Percentiles rank a stretch among this genome's conserved stretches.
phyloP scores from a whole-genome alignment of 1,140 invertebrate genomes.

The Hestina assimilis region DNA sequence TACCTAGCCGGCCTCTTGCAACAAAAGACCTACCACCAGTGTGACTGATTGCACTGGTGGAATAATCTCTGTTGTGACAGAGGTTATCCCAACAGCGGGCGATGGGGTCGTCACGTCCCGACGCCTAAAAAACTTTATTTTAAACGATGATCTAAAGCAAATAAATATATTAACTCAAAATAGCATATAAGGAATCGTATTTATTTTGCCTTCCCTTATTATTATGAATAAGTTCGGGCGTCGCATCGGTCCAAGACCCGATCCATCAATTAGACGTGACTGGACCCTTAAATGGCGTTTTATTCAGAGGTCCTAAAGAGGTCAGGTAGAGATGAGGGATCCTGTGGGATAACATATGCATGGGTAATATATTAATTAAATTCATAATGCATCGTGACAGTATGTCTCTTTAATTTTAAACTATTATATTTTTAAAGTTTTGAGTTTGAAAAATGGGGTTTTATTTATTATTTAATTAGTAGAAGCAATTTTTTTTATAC shows the following conservation, averaged over 20 bases:
- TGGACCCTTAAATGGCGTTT: constrained; percentile 18
- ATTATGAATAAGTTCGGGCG: constrained; percentile 3
- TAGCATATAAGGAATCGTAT: background rate
- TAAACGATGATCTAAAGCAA: no score
- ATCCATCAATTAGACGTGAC: constrained; percentile 22
- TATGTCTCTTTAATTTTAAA: background rate
- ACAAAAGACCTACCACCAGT: no score
- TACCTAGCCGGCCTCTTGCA: no score
- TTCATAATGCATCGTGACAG: background rate
- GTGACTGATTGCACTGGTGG: no score
- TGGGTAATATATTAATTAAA: constrained; percentile 16
- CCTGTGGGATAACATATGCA: background rate
- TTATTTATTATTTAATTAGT: no score
- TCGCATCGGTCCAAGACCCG: background rate
- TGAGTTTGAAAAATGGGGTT: no score
- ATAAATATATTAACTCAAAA: background rate
- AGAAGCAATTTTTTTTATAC: no score
- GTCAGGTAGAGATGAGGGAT: constrained; percentile 5
- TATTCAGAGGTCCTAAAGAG: constrained; percentile 8
- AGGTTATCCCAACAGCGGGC: no score
- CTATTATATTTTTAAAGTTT: background rate
- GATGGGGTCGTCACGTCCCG: no score
- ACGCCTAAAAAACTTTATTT: no score
- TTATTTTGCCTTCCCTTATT: background rate
- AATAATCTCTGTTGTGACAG: no score